Base-by-base conservation (phyloP, 1,140 invertebrate species). In the Calycopis cecrops region DNA sequence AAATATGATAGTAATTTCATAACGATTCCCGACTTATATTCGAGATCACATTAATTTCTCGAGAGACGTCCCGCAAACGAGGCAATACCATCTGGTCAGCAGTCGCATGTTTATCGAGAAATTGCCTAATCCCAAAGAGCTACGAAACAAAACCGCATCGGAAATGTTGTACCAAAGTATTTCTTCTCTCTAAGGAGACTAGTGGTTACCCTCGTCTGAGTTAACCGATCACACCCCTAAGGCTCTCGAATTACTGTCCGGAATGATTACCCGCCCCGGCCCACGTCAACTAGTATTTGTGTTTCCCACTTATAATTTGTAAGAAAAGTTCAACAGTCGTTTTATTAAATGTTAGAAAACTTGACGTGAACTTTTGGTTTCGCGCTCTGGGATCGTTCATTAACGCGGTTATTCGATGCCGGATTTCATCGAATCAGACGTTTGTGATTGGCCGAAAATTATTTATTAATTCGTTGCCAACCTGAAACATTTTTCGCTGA, bases 171-270 rank as follows among this genome's bases (percentile, higher is more conserved):
- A 82, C 74, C 76, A 73, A 80, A 86, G 73, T 86, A 83, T 86
- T 86, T 83, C 77, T 84, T 82, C 73, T 76, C 82, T 82, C 79
- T 62, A 68, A 83, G 79, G 81, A 82, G 75, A 64, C 60, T 73
- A 72, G 77, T 79, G 68, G 77, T 76, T 75, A 73, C 78, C 81
- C 79, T 83, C 74, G 76, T 86, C 78, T 78, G 76, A 72, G 76
- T 71, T 74, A 84, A 82, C 80, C 73, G 79, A 84, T 86, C 80
- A 86, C 79, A 84, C 79, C 83, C 80, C 77, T 77, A 86, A 80
- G 75, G 77, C 77, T 73, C 69, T 71, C 73, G 78, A 84, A 84
- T 86, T 84, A 81, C 76, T 78, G 79, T 81, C 77, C 76, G 72
- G 78, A 73, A 73, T 84, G 80, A 86, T 86, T 80, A 84, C 76